phyloP scores from a whole-genome alignment of 1,140 invertebrate genomes.

The Drosophila bocki region DNA sequence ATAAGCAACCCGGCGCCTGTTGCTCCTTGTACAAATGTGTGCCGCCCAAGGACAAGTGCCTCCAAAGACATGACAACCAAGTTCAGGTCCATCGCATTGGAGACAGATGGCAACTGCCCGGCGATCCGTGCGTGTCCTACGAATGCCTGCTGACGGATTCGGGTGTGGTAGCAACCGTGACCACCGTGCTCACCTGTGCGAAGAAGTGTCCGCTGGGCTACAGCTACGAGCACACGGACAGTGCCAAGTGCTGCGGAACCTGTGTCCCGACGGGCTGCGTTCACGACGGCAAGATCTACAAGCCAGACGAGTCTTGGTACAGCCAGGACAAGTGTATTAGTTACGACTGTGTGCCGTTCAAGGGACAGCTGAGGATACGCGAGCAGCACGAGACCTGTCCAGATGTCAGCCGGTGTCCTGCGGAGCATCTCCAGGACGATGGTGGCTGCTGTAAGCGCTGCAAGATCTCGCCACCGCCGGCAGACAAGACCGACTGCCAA shows the following conservation, averaged over 20 bases:
- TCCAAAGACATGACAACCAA: not conserved
- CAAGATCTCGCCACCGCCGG: conserved; percentile 1
- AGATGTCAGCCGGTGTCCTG: conserved; percentile 4
- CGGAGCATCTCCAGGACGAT: conserved; percentile 4
- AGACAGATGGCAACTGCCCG: conserved; percentile 7
- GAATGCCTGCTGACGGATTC: not conserved
- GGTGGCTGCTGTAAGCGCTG: conserved; percentile 20
- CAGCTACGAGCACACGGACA: conserved; percentile 18
- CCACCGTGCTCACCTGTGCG: conserved; percentile 13
- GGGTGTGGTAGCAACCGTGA: not conserved
- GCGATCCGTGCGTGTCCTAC: conserved; percentile 8
- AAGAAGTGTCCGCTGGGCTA: conserved; percentile 8
- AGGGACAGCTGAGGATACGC: conserved; percentile 1
- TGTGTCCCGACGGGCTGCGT: conserved; percentile 5
- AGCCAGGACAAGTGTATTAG: conserved; percentile 10
- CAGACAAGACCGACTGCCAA: not conserved
- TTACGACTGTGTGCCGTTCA: not conserved
- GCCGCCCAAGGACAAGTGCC: conserved; percentile 9
- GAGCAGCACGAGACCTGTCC: conserved; percentile 13
- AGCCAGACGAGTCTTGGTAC: conserved; percentile 5
- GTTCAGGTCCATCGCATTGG: conserved; percentile 7
- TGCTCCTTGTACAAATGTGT: conserved; percentile 9
- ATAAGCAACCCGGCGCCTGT: conserved; percentile 7
- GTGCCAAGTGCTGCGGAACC: conserved; percentile 16
- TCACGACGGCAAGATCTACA: conserved; percentile 10